A percentile compares a stretch with the other conserved stretches of the same genome.
Evolutionary conservation across 2,113 vertebrate species (phyloP).

Genomic region (Scomber scombrus): DNA sequence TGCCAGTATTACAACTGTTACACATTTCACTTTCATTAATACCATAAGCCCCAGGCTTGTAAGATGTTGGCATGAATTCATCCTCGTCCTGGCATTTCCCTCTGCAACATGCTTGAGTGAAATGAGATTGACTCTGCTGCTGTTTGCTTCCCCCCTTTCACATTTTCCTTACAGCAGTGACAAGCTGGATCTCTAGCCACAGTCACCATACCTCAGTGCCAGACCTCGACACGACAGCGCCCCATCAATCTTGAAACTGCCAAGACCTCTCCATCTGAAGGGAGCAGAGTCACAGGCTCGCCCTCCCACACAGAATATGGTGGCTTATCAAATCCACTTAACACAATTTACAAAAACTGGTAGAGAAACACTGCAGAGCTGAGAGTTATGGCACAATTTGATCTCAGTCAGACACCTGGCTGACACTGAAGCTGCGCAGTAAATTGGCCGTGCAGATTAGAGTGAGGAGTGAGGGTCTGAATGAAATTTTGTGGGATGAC

Average conservation of each 20-base stretch:
- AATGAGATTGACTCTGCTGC: neutral
- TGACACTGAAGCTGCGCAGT: constrained; percentile 19
- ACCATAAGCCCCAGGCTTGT: constrained; percentile 45
- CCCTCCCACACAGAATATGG: constrained; percentile 73
- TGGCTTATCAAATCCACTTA: constrained; percentile 31
- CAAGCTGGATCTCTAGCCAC: constrained; percentile 42
- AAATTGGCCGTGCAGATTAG: constrained; percentile 50
- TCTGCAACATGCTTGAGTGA: constrained; percentile 21
- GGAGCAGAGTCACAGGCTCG: constrained; percentile 61
- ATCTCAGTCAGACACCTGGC: neutral
- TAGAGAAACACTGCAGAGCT: neutral
- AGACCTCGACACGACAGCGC: constrained; percentile 60
- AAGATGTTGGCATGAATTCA: constrained; percentile 39
- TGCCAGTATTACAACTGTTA: constrained; percentile 45
- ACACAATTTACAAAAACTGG: constrained; percentile 17
- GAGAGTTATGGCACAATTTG: neutral
- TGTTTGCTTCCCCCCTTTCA: constrained; percentile 12
- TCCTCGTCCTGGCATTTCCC: constrained; percentile 21
- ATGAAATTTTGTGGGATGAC: constrained; percentile 79
- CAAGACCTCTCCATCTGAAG: constrained; percentile 78
- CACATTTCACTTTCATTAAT: constrained; percentile 44
- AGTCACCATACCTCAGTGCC: constrained; percentile 51
- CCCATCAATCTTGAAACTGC: constrained; percentile 47
- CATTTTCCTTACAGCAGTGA: constrained; percentile 31
- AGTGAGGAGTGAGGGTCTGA: constrained; percentile 68